phyloP scores from a whole-genome alignment of 2,888 invertebrate species.

The Dicycla oo region DNA sequence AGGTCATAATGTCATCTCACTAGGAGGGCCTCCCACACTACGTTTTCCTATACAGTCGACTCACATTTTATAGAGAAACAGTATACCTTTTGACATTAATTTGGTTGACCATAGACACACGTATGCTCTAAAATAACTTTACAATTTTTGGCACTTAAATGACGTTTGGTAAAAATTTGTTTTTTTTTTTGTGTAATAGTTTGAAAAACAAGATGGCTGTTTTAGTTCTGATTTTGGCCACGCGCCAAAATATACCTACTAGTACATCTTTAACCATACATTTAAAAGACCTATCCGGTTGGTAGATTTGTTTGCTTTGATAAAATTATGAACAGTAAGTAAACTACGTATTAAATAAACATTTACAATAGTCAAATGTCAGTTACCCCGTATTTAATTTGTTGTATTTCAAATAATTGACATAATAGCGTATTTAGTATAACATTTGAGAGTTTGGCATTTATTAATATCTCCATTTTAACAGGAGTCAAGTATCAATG shows the following conservation, averaged over 20 bases:
- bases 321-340: background rate
- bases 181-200: too few species aligned
- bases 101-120: too few species aligned
- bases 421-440: conserved; percentile 46
- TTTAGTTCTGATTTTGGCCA: background rate
- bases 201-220: background rate
- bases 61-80: too few species aligned
- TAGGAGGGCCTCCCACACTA: too few species aligned
- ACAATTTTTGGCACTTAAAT: background rate
- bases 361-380: background rate
- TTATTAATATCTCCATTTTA: conserved; percentile 21
- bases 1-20: too few species aligned
- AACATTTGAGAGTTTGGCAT: conserved; percentile 34
- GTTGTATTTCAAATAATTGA: conserved; percentile 36
- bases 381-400: background rate
- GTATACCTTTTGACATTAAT: too few species aligned
- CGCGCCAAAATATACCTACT: background rate
- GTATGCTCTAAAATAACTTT: too few species aligned
- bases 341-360: background rate
- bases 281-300: too few species aligned
- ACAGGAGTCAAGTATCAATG: conserved; percentile 55
- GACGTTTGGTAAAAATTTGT: too few species aligned
- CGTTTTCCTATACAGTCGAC: too few species aligned
- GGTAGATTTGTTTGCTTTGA: background rate
- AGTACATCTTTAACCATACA: background rate